A percentile compares a stretch with the other conserved stretches of the same genome.
phyloP scores from a whole-genome alignment of 2,888 invertebrate genomes.

The Latheticus oryzae region DNA sequence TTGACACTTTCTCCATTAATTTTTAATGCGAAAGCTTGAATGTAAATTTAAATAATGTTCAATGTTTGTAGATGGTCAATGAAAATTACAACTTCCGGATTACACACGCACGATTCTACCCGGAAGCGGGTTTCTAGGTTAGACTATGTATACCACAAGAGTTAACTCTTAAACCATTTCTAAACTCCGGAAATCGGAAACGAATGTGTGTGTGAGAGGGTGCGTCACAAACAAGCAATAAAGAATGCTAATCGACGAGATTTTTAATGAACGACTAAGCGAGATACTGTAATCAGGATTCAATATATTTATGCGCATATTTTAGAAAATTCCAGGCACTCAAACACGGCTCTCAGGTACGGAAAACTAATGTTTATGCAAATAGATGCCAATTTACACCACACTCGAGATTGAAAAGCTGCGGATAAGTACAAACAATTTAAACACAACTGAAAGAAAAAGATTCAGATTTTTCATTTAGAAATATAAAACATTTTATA shows the following conservation, averaged over 20 bases:
- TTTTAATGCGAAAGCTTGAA: constrained; percentile 23
- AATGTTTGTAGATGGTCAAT: constrained; percentile 31
- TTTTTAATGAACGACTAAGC: constrained; percentile 28
- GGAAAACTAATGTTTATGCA: constrained; percentile 39
- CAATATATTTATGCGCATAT: constrained; percentile 43
- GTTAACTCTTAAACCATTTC: too few relatives aligned
- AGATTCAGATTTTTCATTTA: background rate
- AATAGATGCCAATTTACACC: constrained; percentile 37
- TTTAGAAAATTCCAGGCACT: constrained; percentile 35
- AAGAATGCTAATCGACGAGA: constrained; percentile 25
- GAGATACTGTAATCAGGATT: constrained; percentile 35
- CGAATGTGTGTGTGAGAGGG: constrained; percentile 5
- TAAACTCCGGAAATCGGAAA: constrained; percentile 8
- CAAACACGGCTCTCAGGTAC: constrained; percentile 38
- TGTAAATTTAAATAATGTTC: constrained; percentile 35
- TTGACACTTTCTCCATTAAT: constrained; percentile 33
- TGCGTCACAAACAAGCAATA: constrained; percentile 31
- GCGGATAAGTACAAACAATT: constrained; percentile 29
- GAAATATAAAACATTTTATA: background rate
- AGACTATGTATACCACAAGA: too few relatives aligned
- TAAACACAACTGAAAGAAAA: constrained; percentile 10
- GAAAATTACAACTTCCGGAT: constrained; percentile 35
- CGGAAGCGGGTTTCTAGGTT: constrained; percentile 22
- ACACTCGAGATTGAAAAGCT: constrained; percentile 33
- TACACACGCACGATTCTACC: constrained; percentile 22